Evolutionary conservation across 2,888 invertebrate species (phyloP).

Genomic region (Sisyra nigra): DNA sequence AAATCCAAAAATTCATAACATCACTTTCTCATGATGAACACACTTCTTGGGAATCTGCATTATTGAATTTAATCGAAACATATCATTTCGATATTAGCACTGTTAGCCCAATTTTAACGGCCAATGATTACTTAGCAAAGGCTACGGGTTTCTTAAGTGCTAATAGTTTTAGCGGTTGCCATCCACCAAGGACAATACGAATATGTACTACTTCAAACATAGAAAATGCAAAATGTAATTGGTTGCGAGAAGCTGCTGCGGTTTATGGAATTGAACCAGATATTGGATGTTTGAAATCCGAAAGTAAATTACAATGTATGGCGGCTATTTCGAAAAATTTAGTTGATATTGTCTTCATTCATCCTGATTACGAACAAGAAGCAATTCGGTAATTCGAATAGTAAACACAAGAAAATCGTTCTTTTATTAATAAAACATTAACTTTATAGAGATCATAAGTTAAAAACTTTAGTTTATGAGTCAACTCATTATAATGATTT

Average conservation of each 20-base stretch:
- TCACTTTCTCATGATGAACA: constrained; percentile 25
- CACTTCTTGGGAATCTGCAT: constrained; percentile 36
- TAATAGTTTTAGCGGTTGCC: constrained; percentile 50
- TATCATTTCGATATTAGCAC: constrained; percentile 34
- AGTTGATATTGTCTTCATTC: constrained; percentile 55
- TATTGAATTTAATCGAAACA: constrained; percentile 43
- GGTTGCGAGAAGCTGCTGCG: constrained; percentile 55
- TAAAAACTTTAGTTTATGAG: constrained; percentile 44
- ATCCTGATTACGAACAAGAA: constrained; percentile 51
- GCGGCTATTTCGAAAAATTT: constrained; percentile 40
- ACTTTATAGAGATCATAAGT: constrained; percentile 32
- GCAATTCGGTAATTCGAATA: constrained; percentile 48
- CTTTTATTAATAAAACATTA: constrained; percentile 6
- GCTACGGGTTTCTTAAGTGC: constrained; percentile 46
- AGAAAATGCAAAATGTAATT: constrained; percentile 62
- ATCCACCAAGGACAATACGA: constrained; percentile 40
- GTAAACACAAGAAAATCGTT: not conserved
- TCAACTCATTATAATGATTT: constrained; percentile 39
- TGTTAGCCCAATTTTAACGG: constrained; percentile 40
- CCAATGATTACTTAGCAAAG: constrained; percentile 47
- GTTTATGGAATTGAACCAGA: constrained; percentile 65
- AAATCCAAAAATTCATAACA: constrained; percentile 32
- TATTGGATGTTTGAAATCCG: constrained; percentile 54
- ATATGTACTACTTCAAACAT: constrained; percentile 53
- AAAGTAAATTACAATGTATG: constrained; percentile 47